Conservation (phyloP, 1,140 invertebrate species). For the Heliconius hermathena region DNA sequence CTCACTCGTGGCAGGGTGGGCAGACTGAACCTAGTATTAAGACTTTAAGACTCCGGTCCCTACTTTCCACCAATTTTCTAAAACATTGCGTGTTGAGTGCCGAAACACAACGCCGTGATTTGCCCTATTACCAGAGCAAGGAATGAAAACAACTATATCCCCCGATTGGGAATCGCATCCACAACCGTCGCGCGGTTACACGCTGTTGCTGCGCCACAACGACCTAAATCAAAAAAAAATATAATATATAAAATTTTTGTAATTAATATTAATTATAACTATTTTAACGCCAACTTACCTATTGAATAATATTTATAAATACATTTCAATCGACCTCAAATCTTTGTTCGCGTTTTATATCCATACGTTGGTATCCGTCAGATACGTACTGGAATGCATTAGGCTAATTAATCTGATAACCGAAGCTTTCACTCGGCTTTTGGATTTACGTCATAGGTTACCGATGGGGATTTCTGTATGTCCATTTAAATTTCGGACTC, state of each 20-base stretch:
- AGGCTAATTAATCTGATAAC: slow-evolving; percentile 46
- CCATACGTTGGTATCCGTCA: slow-evolving; percentile 2
- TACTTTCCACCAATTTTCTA: no score
- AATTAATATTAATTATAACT: not conserved
- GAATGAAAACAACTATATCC: no score
- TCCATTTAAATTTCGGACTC: not conserved
- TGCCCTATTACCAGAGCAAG: no score
- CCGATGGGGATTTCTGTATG: not conserved
- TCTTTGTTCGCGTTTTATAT: slow-evolving; percentile 18
- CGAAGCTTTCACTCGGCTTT: slow-evolving; percentile 18
- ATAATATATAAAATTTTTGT: not conserved
- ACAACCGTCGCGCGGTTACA: no score
- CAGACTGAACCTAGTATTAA: no score
- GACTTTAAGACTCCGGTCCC: no score
- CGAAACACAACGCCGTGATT: no score
- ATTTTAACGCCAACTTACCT: not conserved
- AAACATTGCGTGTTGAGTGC: no score
- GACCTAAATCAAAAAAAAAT: no score
- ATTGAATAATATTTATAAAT: not conserved
- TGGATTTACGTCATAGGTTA: slow-evolving; percentile 14
- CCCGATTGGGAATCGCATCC: no score
- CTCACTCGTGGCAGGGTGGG: no score
- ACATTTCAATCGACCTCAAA: slow-evolving; percentile 13
- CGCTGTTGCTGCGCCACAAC: no score
- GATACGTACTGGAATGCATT: slow-evolving; percentile 35